Conservation (phyloP, 2,888 invertebrate species). For the Cybosia mesomella region DNA sequence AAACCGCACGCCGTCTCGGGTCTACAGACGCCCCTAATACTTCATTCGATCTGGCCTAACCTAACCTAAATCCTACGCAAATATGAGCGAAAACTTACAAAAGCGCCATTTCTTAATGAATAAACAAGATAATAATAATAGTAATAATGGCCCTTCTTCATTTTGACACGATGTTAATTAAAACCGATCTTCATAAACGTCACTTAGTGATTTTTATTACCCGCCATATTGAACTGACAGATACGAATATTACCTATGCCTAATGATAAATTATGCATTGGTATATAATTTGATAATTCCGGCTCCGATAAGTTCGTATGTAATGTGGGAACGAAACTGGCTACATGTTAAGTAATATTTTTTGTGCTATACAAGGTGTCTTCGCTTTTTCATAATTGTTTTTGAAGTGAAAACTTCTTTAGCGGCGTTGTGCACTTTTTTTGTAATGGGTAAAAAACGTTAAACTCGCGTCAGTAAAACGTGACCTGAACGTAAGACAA, state of each 20-base stretch:
- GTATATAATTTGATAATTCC: conserved; percentile 38
- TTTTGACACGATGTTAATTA: conserved; percentile 53
- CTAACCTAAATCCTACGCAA: background rate
- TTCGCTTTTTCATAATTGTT: conserved; percentile 25
- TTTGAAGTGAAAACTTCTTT: too few species aligned
- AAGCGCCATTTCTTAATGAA: background rate
- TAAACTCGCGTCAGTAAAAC: too few species aligned
- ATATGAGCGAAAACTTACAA: background rate
- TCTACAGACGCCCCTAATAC: too few species aligned
- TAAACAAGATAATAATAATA: conserved; percentile 36
- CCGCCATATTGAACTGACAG: conserved; percentile 42
- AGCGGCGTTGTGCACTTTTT: too few species aligned
- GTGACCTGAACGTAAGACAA: background rate
- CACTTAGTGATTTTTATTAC: conserved; percentile 62
- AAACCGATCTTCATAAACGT: conserved; percentile 55
- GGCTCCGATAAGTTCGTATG: conserved; percentile 32
- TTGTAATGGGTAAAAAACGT: too few species aligned
- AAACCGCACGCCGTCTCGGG: too few species aligned
- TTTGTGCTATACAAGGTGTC: conserved; percentile 36
- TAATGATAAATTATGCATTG: conserved; percentile 50
- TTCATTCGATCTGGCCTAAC: too few species aligned
- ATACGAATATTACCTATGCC: conserved; percentile 27
- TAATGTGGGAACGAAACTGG: conserved; percentile 33
- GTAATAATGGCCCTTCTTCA: conserved; percentile 49
- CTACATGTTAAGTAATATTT: conserved; percentile 42